phyloP scores from a whole-genome alignment of 2,113 vertebrate genomes.

The Cololabis saira region DNA sequence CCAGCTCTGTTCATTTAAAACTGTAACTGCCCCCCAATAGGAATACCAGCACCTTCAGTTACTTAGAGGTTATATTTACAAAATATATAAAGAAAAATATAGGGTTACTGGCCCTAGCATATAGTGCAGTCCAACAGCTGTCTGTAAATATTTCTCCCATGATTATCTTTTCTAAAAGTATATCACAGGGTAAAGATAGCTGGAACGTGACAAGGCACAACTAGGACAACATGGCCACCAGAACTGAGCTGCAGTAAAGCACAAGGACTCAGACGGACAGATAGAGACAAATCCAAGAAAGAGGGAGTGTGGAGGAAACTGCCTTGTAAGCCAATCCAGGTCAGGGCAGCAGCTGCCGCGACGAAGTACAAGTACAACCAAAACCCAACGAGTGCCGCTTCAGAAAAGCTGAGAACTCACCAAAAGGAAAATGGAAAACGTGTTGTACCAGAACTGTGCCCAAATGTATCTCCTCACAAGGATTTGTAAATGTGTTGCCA shows the following conservation, averaged over 20 bases:
- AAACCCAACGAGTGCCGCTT: neutral
- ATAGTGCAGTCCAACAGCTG: conserved; percentile 93
- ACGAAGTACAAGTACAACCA: neutral
- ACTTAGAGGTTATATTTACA: conserved; percentile 87
- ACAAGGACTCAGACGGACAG: conserved; percentile 48
- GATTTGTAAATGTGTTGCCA: too few species aligned
- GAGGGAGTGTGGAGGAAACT: neutral
- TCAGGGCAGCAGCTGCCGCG: neutral
- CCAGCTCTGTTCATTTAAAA: conserved; percentile 49
- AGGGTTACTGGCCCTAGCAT: conserved; percentile 93
- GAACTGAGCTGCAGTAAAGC: conserved; percentile 79
- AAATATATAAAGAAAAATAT: conserved; percentile 97
- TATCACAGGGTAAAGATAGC: conserved; percentile 97
- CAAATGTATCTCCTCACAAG: too few species aligned
- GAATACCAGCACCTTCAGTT: conserved; percentile 75
- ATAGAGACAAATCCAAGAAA: conserved; percentile 16
- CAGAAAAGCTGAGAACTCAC: neutral
- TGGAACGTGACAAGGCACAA: conserved; percentile 92
- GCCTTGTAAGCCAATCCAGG: neutral
- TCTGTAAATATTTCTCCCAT: conserved; percentile 96
- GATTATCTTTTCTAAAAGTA: conserved; percentile 99
- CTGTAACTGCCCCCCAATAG: conserved; percentile 33
- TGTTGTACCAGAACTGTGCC: too few species aligned
- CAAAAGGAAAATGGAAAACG: neutral
- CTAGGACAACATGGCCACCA: conserved; percentile 82